Evolutionary conservation across 2,113 vertebrate genomes (phyloP), one percentile per base, ranked within the genome.

Genomic region (Bos indicus): DNA sequence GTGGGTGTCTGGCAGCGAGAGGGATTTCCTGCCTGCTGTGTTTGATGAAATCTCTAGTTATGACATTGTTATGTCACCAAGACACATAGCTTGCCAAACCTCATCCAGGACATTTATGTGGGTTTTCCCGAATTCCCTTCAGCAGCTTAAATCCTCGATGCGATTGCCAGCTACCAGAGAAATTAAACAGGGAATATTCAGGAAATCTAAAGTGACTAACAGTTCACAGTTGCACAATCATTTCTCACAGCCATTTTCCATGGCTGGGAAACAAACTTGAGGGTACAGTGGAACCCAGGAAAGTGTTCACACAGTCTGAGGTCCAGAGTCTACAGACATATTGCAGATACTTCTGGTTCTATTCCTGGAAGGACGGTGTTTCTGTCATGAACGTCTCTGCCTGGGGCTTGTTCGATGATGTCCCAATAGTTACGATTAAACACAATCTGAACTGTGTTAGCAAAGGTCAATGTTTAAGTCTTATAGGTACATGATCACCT

Each of bases 131-230:
- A 97, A 93, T 89, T 97, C 95, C 97, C 97, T 93, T 93, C 83
- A 95, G 96, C 98, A 95, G 91, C 94, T 91, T 97, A 97, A 97
- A 97, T 86, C 97, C 78, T 91, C 8, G 33, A 86, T 81, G 88
- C 81, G 36, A 40, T 78, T 98, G 98, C 98, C 98, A 97, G 96
- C 95, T 95, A 94, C 97, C 92, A 95, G 97, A 93, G 94, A 96
- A 97, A 93, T 91, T n/a, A 94, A 96, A 46, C 5, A 96, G 94
- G 36, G 82, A 94, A 85, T 33, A 97, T 51, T 90, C 98, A 98
- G 98, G 98, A 98, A 98, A 87, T 36, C 89, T 71, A 94, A 87
- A 87, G 95, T 98, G 98, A 98, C 88, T 98, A 98, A 98, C 85
- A 57, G 90, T 83, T 90, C 54, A n/a, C 7, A 10, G 60, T 97